Percentiles rank a stretch among this genome's conserved stretches.
Evolutionary conservation across 2,797 vertebrate genomes (phyloP).

Genomic region (Etheostoma perlongum): DNA sequence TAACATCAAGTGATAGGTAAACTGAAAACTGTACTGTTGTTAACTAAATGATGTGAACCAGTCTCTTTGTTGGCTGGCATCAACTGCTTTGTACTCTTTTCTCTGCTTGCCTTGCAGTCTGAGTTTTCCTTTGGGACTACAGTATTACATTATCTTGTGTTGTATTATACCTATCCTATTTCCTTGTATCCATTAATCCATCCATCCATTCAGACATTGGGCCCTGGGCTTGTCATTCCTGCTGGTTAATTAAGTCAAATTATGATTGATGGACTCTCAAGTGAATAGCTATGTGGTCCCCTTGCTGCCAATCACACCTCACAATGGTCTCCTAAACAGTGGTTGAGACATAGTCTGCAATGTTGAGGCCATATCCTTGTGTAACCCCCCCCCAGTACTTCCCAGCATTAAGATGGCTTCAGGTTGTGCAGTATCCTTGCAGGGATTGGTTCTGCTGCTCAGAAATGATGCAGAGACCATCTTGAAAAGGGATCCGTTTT

Average conservation of each 20-base stretch:
- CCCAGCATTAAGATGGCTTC: conserved; percentile 28
- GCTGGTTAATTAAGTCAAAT: conserved; percentile 76
- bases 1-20: conserved; percentile 24
- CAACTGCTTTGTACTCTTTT: conserved; percentile 12
- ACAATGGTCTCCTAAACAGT: conserved; percentile 31
- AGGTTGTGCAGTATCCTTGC: conserved; percentile 33
- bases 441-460: conserved; percentile 50
- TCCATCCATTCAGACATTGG: conserved; percentile 43
- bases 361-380: not conserved
- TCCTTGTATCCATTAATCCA: conserved; percentile 49
- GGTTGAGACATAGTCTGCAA: not conserved
- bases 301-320: conserved; percentile 65
- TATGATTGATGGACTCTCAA: conserved; percentile 75
- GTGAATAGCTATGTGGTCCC: conserved; percentile 56
- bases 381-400: not conserved
- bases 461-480: conserved; percentile 52
- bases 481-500: conserved; percentile 56
- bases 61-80: conserved; percentile 16
- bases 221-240: conserved; percentile 55
- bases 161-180: conserved; percentile 51
- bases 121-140: conserved; percentile 43
- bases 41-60: conserved; percentile 19
- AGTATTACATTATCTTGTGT: conserved; percentile 53
- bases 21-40: not conserved
- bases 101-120: conserved; percentile 37